These are phyloP conservation scores for Cettia cetti DNA, from an alignment of 2,113 vertebrate species.

Conservation along the genomic window DNA sequence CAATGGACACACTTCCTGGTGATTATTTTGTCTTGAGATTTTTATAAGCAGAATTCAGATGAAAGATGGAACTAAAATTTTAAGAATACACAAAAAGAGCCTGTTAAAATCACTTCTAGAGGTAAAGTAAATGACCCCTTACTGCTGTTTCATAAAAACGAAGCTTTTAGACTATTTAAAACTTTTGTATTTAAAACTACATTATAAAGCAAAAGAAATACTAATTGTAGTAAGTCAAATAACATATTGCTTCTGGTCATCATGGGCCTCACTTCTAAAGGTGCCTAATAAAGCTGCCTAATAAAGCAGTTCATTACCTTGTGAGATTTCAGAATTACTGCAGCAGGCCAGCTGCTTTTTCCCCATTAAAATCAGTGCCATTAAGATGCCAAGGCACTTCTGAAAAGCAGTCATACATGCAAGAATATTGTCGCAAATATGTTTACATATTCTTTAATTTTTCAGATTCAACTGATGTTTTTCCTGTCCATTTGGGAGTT, in stretches of 20 bases:
- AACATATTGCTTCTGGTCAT: not conserved
- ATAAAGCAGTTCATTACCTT: not conserved
- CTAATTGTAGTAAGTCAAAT: not conserved
- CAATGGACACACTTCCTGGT: not conserved
- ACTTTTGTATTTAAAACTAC: not conserved
- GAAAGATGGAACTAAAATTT: not conserved
- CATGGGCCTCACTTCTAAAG: not conserved
- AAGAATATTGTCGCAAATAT: not conserved
- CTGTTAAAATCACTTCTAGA: not conserved
- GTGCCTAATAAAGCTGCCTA: too few species aligned
- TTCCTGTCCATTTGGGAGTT: not conserved
- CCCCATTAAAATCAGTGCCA: not conserved
- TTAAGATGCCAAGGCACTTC: not conserved
- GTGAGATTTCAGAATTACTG: not conserved
- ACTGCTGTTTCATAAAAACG: not conserved
- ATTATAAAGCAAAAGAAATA: not conserved
- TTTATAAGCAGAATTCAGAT: not conserved
- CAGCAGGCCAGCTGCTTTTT: not conserved
- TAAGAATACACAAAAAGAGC: not conserved
- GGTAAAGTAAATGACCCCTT: not conserved
- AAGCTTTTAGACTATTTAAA: not conserved
- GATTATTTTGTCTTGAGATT: not conserved
- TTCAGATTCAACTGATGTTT: not conserved
- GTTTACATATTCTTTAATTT: not conserved
- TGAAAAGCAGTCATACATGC: not conserved